Evolutionary conservation across 1,140 invertebrate genomes (phyloP).

Genomic region (Xylocopa sonorina): DNA sequence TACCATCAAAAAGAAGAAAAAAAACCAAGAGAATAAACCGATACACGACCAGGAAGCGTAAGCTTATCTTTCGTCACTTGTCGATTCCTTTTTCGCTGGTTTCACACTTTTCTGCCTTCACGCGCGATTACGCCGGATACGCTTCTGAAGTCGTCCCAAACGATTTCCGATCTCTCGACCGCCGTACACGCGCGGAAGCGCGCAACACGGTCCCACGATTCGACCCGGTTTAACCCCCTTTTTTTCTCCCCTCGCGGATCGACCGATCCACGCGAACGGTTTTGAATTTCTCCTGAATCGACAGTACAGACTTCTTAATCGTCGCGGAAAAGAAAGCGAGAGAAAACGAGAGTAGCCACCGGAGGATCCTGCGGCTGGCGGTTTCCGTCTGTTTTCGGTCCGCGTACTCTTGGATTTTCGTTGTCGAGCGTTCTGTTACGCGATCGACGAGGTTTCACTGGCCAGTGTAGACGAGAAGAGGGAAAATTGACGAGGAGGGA

Average conservation of each 20-base stretch:
- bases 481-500: background rate
- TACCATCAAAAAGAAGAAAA: conserved; percentile 16
- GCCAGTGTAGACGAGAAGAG: conserved; percentile 13
- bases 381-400: background rate
- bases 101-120: conserved; percentile 5
- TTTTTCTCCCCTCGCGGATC: too few species aligned
- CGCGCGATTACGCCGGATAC: conserved; percentile 16
- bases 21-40: conserved; percentile 17
- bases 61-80: background rate
- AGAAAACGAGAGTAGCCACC: conserved; percentile 31
- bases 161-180: conserved; percentile 3
- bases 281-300: conserved; percentile 6
- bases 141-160: background rate
- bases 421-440: background rate
- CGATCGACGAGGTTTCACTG: conserved; percentile 25
- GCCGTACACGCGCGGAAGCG: conserved; percentile 8
- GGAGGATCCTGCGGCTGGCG: background rate
- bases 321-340: background rate
- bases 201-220: background rate
- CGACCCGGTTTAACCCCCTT: background rate
- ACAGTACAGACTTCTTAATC: background rate
- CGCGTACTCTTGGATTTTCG: background rate
- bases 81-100: background rate
- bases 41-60: conserved; percentile 3
- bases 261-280: background rate